Conservation (phyloP, 2,113 vertebrate genomes). For the Clarias gariepinus region DNA sequence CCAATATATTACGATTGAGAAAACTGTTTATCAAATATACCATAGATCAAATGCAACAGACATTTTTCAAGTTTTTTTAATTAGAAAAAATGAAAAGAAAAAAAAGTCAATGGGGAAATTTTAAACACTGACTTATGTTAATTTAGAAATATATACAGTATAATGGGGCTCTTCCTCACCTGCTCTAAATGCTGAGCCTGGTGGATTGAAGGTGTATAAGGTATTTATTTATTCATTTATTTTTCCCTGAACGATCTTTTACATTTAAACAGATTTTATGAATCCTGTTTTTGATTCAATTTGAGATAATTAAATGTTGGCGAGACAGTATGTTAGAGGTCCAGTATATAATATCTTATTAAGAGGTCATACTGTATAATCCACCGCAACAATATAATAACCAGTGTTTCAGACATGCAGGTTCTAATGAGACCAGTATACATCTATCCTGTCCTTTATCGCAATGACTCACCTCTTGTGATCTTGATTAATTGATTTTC, state of each 20-base stretch:
- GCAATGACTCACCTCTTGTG: neutral
- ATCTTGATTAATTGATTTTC: constrained; percentile 34
- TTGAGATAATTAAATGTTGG: neutral
- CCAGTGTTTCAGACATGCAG: neutral
- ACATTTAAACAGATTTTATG: neutral
- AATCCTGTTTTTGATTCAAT: neutral
- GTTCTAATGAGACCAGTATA: neutral
- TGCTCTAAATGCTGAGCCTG: neutral
- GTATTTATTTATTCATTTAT: neutral
- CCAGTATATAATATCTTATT: neutral
- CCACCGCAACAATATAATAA: neutral
- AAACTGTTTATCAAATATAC: neutral
- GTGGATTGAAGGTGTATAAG: neutral
- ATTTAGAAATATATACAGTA: neutral
- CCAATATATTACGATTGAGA: neutral
- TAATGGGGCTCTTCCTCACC: neutral
- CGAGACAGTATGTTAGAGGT: neutral
- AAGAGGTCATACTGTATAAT: neutral
- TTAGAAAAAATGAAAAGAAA: no score
- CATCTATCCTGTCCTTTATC: neutral
- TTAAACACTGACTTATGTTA: neutral
- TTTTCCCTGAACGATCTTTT: neutral
- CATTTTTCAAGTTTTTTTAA: neutral
- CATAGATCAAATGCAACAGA: neutral
- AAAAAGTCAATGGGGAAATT: neutral